Evolutionary conservation across 2,888 invertebrate genomes (phyloP).

Genomic region (Zeuzera pyrina): DNA sequence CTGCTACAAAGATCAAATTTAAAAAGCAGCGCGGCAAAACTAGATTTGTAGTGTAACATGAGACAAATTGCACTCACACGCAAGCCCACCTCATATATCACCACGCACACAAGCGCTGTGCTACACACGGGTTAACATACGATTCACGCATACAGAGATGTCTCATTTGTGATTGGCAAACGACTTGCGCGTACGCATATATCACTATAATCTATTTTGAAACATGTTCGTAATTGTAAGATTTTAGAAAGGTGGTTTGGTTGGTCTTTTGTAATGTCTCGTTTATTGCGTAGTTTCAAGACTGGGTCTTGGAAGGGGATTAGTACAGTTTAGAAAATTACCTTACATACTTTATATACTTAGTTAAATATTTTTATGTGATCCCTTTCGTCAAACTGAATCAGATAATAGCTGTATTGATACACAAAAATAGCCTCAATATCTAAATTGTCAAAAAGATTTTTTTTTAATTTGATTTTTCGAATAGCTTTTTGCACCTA

Average conservation of each 20-base stretch:
- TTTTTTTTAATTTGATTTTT: too few relatives aligned
- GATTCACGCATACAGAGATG: slow-evolving; percentile 25
- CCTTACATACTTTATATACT: too few relatives aligned
- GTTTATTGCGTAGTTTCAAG: slow-evolving; percentile 27
- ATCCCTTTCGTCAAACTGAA: too few relatives aligned
- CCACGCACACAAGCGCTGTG: slow-evolving; percentile 17
- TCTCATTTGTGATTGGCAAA: slow-evolving; percentile 27
- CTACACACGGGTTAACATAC: slow-evolving; percentile 11
- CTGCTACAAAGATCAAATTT: slow-evolving; percentile 26
- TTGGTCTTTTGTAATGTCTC: slow-evolving; percentile 38
- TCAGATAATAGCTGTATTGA: too few relatives aligned
- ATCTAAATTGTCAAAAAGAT: too few relatives aligned
- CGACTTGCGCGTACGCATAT: slow-evolving; percentile 35
- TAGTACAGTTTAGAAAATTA: too few relatives aligned
- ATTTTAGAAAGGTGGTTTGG: slow-evolving; percentile 65
- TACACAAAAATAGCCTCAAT: too few relatives aligned
- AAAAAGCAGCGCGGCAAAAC: slow-evolving; percentile 8
- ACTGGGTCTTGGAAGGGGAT: slow-evolving; percentile 14
- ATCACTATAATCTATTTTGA: slow-evolving; percentile 44
- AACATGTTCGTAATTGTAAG: slow-evolving; percentile 62
- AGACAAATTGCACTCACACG: slow-evolving; percentile 32
- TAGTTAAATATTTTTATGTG: too few relatives aligned
- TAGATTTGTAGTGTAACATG: slow-evolving; percentile 20
- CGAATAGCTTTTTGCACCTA: too few relatives aligned
- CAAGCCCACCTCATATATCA: slow-evolving; percentile 30